These are phyloP conservation scores for Stictocephala bisonia DNA, from an alignment of 2,888 invertebrate genomes.

Conservation along the genomic window DNA sequence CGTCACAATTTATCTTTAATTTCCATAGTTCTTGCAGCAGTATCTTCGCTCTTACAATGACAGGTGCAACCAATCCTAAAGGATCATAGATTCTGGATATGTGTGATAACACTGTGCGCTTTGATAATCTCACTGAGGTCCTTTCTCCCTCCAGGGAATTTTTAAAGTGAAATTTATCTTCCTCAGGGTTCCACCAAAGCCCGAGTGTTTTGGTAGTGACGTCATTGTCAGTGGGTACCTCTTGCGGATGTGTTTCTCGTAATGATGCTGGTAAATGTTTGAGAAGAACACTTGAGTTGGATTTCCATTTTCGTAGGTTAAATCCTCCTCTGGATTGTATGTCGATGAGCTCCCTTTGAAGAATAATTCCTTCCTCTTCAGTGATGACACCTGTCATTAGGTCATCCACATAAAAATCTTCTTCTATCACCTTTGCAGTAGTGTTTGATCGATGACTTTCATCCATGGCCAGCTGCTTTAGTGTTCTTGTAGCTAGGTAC, in stretches of 20 bases:
- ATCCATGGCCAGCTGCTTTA: slow-evolving; percentile 7
- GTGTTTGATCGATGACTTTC: not conserved
- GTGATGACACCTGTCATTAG: slow-evolving; percentile 12
- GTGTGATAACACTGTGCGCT: not conserved
- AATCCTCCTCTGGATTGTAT: not conserved
- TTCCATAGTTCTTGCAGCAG: slow-evolving; percentile 39
- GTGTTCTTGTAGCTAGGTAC: slow-evolving; percentile 44
- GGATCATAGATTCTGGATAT: slow-evolving; percentile 10
- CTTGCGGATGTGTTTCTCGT: not conserved
- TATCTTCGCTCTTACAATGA: slow-evolving; percentile 29
- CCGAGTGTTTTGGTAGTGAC: not conserved
- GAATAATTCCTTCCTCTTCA: not conserved
- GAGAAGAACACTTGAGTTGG: not conserved
- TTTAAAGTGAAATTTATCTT: slow-evolving; percentile 1
- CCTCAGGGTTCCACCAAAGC: slow-evolving; percentile 1
- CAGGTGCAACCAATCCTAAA: slow-evolving; percentile 6
- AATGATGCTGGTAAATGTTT: not conserved
- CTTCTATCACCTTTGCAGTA: no score
- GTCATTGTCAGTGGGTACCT: not conserved
- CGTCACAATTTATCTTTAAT: slow-evolving; percentile 37
- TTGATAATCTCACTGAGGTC: no score
- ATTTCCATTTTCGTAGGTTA: slow-evolving; percentile 25
- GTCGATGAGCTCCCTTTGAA: not conserved
- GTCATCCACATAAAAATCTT: slow-evolving; percentile 23
- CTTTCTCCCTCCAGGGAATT: no score